Evolutionary conservation across 2,113 vertebrate genomes (phyloP).

Genomic region (Leucosticte australis): DNA sequence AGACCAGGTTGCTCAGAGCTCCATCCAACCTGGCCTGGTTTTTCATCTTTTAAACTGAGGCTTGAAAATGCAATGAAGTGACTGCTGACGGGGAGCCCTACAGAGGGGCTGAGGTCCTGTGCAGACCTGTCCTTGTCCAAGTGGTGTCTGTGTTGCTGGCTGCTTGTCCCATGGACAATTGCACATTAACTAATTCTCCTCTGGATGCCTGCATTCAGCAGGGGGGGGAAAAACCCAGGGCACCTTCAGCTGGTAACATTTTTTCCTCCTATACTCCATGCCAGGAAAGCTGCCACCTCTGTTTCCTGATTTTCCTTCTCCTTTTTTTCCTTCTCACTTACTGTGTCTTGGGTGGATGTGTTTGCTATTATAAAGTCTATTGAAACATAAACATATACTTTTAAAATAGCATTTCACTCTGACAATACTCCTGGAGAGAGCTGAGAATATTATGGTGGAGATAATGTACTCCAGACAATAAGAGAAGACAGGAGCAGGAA

Average conservation of each 20-base stretch:
- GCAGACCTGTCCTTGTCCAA: not conserved
- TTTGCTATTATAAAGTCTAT: conserved; percentile 60
- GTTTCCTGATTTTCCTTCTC: conserved; percentile 1
- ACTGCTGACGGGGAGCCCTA: not conserved
- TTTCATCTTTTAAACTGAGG: not conserved
- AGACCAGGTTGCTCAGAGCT: not conserved
- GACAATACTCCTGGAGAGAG: conserved; percentile 63
- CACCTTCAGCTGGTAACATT: not conserved
- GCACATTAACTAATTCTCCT: not conserved
- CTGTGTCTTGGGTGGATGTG: conserved; percentile 33
- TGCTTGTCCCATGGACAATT: not conserved
- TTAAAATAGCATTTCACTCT: conserved; percentile 64
- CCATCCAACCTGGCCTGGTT: not conserved
- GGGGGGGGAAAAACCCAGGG: not conserved
- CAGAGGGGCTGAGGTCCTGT: rapidly evolving
- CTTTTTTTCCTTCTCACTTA: conserved; percentile 31
- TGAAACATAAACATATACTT: conserved; percentile 67
- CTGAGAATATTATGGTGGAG: conserved; percentile 58
- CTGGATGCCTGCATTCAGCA: not conserved
- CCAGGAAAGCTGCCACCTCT: not conserved
- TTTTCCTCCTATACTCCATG: not conserved
- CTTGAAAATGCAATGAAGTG: not conserved
- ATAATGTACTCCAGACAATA: conserved; percentile 71
- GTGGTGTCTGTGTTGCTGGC: not conserved
- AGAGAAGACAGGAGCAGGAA: conserved; percentile 60